Conservation (phyloP, 2,113 vertebrate genomes). For the Struthio camelus region DNA sequence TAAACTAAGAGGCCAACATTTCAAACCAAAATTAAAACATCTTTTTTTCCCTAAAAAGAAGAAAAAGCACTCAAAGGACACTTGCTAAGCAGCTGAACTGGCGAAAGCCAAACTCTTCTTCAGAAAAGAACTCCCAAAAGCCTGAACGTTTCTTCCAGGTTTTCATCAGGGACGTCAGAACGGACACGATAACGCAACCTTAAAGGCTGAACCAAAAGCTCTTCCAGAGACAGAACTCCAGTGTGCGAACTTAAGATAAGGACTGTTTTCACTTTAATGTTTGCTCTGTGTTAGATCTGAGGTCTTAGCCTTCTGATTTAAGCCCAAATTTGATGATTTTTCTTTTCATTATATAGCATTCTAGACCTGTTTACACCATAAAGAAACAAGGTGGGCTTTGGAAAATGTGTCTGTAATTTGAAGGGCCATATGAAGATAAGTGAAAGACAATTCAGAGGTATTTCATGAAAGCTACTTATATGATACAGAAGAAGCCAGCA, state of each 20-base stretch:
- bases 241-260: neutral
- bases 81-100: neutral
- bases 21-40: constrained; percentile 17
- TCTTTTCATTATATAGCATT: neutral
- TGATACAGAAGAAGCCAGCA: neutral
- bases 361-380: neutral
- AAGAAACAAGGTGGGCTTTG: neutral
- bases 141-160: neutral
- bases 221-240: neutral
- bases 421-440: neutral
- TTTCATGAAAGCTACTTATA: neutral
- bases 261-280: neutral
- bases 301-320: neutral
- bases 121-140: neutral
- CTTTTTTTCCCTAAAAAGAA: neutral
- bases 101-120: neutral
- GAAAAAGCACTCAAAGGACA: neutral
- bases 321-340: neutral
- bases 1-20: neutral
- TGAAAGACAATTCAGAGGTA: neutral
- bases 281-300: neutral
- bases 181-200: neutral
- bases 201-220: neutral
- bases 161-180: neutral
- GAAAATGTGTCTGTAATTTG: neutral